These are phyloP conservation scores for Drosophila mimica DNA, from an alignment of 2,888 invertebrate genomes.

Conservation along the genomic window DNA sequence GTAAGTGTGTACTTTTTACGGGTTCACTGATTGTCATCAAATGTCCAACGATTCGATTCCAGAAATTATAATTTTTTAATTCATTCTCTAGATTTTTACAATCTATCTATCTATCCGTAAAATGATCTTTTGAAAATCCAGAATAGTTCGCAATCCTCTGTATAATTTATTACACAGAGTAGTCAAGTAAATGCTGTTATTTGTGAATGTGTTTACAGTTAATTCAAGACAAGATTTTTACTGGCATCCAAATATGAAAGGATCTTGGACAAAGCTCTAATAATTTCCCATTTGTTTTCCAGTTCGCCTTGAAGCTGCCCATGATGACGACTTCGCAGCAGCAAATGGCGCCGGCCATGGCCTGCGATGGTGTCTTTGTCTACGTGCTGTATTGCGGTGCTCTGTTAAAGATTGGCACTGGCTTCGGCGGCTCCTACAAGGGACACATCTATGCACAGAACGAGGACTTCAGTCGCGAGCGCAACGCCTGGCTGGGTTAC, in stretches of 20 bases:
- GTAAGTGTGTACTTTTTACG: conserved; percentile 50
- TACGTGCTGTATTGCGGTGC: conserved; percentile 94
- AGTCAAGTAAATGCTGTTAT: too few species aligned
- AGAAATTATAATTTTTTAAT: not conserved
- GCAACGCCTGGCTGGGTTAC: conserved; percentile 93
- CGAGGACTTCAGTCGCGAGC: conserved; percentile 92
- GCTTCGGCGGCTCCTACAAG: conserved; percentile 95
- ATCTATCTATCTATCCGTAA: too few species aligned
- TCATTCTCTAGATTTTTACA: not conserved
- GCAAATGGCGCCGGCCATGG: conserved; percentile 87
- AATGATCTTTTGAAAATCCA: not conserved
- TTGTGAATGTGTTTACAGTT: too few species aligned
- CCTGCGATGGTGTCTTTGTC: conserved; percentile 95
- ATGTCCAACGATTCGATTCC: not conserved
- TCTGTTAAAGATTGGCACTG: conserved; percentile 96
- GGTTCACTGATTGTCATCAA: not conserved
- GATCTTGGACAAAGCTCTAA: not conserved
- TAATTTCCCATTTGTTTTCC: not conserved
- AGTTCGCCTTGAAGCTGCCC: conserved; percentile 82
- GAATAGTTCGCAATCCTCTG: not conserved
- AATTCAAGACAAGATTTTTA: not conserved
- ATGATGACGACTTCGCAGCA: conserved; percentile 18
- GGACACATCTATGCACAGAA: conserved; percentile 95
- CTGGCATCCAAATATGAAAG: not conserved
- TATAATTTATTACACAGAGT: not conserved